A percentile compares a stretch with the other conserved stretches of the same genome.
Conservation (phyloP, 2,113 vertebrate genomes). For the Brachyistius frenatus region DNA sequence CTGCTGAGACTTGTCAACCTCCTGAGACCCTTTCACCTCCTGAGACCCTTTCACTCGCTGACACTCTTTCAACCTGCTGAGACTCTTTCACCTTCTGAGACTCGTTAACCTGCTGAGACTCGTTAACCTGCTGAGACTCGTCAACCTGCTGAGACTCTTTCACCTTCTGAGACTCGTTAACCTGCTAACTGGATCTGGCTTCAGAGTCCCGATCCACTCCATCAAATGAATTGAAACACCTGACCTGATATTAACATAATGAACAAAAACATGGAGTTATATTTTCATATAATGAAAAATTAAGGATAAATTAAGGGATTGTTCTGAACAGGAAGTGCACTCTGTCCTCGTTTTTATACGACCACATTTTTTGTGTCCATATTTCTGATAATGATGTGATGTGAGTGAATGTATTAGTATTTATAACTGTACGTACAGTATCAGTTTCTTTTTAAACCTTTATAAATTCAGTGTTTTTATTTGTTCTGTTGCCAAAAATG, state of each 20-base stretch:
- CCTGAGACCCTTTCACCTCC: background rate
- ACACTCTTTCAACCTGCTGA: no score
- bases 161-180: background rate
- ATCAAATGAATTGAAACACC: no score
- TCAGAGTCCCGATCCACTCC: no score
- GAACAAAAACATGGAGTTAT: no score
- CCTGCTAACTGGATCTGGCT: no score
- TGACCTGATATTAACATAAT: no score
- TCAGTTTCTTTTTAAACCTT: constrained; percentile 15
- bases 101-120: background rate
- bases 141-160: background rate
- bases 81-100: background rate
- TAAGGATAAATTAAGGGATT: no score
- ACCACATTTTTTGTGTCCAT: background rate
- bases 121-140: background rate
- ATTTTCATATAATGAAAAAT: no score
- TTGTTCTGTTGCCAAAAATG: background rate
- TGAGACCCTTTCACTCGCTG: background rate
- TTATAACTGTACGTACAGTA: constrained; percentile 52
- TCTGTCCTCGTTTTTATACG: no score
- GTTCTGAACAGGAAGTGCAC: no score
- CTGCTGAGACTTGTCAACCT: background rate
- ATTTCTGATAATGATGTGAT: background rate
- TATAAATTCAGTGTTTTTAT: constrained; percentile 20
- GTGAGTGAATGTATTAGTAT: constrained; percentile 34